Base-by-base conservation (phyloP, 1,140 invertebrate species). In the Uloborus diversus region DNA sequence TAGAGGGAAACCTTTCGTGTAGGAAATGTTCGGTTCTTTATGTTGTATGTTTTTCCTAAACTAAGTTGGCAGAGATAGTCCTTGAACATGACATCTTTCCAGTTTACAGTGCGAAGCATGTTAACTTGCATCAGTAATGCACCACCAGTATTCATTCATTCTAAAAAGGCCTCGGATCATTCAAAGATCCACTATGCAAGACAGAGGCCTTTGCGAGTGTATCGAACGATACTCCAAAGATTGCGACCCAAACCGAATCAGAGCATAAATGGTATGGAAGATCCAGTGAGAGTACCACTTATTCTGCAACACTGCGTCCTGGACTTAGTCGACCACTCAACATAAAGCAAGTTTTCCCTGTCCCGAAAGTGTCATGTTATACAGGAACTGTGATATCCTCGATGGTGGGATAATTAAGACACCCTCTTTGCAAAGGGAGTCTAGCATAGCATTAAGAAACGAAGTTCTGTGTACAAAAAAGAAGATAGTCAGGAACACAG, bases 351-450 rank as follows among this genome's bases (percentile, higher is more conserved):
- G 65, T 79, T 79, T 79, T 69, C 64, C 76, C 76, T 69, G 76
- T 68, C 76, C 76, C 76, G 76, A 79, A 79, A 79, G 76, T 79
- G 76, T 79, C 76, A 69, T 68, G 76, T 79, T 79, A 79, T 79
- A 51, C 76, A 79, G 76, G 76, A 79, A 79, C 76, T 79, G 76
- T 68, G 76, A 79, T 79, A 79, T 79, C 64, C 53, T 57, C 17
- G 59, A 28, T 57, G 30, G 37, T 56, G 14, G 65, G 53, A 62
- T 57, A 59, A 65, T 79, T 66, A 79, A 68, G 76, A 79, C 76
- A 56, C 59, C 64, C 76, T 79, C 51, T 79, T 71, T 68, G 65
- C 62, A 49, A 79, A 76, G 64, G 65, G 76, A 69, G 65, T 69
- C 65, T 79, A 47, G 56, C 59, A 59, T 61, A 61, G 69, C 64